phyloP scores from a whole-genome alignment of 2,113 vertebrate species.

The Nyctibius bracteatus region DNA sequence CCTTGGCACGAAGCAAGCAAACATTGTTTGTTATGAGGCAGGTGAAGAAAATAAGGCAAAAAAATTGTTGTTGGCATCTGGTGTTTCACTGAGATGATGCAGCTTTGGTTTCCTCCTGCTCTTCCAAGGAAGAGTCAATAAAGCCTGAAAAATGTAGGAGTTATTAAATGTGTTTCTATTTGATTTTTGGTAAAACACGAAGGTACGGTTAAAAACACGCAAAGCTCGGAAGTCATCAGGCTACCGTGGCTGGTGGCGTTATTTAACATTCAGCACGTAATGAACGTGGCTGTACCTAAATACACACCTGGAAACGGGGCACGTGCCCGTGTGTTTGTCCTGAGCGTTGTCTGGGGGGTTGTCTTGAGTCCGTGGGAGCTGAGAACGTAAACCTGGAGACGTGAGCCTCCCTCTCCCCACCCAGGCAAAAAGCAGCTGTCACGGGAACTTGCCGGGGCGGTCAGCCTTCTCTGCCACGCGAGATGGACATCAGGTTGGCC shows the following conservation, averaged over 20 bases:
- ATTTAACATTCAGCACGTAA: rapidly evolving
- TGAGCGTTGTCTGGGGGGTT: neutral
- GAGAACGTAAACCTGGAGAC: neutral
- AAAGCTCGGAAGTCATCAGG: neutral
- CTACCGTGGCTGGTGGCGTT: neutral
- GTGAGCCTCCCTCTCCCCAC: neutral
- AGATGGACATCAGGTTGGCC: too few species aligned
- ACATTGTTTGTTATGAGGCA: neutral
- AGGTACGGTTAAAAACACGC: neutral
- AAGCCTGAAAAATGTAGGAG: neutral
- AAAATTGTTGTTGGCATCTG: neutral
- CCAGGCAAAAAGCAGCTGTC: neutral
- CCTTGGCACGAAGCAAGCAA: neutral
- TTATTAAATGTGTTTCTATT: neutral
- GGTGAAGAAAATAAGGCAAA: neutral
- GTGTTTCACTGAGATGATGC: neutral
- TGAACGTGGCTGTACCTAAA: neutral
- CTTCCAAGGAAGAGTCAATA: neutral
- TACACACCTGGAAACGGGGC: rapidly evolving
- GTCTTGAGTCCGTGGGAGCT: neutral
- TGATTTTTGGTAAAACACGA: neutral
- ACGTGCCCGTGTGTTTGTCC: rapidly evolving
- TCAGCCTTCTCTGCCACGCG: rapidly evolving
- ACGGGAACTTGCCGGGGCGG: neutral
- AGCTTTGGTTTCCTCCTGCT: neutral